A percentile compares a stretch with the other conserved stretches of the same genome.
These are phyloP conservation scores for Netelia fuscicornis DNA, from an alignment of 2,888 invertebrate species.

Conservation along the genomic window DNA sequence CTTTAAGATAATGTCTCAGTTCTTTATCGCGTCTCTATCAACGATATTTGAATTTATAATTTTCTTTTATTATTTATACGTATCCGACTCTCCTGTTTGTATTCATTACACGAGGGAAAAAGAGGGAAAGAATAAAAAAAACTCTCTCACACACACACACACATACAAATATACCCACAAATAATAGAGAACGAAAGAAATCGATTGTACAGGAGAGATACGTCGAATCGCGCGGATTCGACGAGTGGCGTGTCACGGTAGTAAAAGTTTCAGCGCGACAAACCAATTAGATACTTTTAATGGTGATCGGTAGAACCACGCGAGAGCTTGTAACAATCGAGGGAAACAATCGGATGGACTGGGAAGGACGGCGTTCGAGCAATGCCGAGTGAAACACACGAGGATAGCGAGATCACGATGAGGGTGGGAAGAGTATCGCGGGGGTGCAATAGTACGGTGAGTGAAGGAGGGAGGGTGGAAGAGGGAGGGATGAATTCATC, in stretches of 20 bases:
- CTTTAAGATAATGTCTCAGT: too few species aligned
- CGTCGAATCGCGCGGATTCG: background rate
- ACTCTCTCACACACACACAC: too few species aligned
- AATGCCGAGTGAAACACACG: constrained; percentile 9
- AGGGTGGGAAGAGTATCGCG: constrained; percentile 14
- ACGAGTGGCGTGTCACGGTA: constrained; percentile 20
- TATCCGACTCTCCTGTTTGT: too few species aligned
- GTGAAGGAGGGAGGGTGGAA: background rate
- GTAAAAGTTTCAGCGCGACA: constrained; percentile 70
- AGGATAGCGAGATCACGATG: background rate
- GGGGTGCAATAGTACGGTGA: constrained; percentile 25
- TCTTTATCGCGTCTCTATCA: too few species aligned
- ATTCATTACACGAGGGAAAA: too few species aligned
- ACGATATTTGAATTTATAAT: too few species aligned
- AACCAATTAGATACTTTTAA: constrained; percentile 78
- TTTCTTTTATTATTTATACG: too few species aligned
- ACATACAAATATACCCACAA: too few species aligned
- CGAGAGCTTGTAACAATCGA: constrained; percentile 75
- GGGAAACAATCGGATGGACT: constrained; percentile 74
- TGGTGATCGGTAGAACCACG: constrained; percentile 66
- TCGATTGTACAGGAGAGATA: background rate
- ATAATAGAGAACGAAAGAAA: background rate
- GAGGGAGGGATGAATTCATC: constrained; percentile 45
- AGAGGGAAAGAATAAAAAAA: background rate
- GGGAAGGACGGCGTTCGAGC: constrained; percentile 16